phyloP scores from a whole-genome alignment of 2,888 invertebrate genomes.

The Cephus nigrinus region DNA sequence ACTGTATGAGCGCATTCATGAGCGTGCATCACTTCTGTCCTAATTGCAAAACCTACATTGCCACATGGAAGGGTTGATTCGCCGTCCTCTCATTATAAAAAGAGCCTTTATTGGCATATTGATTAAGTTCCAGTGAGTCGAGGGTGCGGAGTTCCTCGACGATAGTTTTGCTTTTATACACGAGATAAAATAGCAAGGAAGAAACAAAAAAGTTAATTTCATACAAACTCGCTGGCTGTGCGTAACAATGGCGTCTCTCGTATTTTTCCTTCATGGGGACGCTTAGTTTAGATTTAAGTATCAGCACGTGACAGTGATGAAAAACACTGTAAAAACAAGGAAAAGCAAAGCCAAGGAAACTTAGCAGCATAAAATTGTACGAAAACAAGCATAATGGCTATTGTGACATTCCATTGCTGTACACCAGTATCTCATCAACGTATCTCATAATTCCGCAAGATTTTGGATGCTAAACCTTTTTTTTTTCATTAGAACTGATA shows the following conservation, averaged over 20 bases:
- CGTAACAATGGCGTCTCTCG: not conserved
- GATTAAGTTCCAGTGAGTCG: not conserved
- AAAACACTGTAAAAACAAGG: not conserved
- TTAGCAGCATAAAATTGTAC: not conserved
- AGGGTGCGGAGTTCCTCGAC: not conserved
- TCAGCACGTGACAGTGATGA: not conserved
- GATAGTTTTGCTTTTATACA: not conserved
- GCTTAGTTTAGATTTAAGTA: not conserved
- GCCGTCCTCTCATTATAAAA: not conserved
- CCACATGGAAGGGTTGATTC: conserved; percentile 64
- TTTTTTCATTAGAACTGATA: not conserved
- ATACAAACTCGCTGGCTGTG: not conserved
- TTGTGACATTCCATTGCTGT: not conserved
- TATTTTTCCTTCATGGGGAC: not conserved
- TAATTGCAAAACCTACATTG: conserved; percentile 67
- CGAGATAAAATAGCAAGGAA: not conserved
- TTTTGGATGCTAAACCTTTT: not conserved
- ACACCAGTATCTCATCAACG: not conserved
- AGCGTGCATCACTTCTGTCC: conserved; percentile 69
- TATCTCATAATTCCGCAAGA: not conserved
- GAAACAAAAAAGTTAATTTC: not conserved
- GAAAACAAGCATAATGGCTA: not conserved
- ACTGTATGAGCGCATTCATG: conserved; percentile 68
- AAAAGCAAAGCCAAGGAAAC: not conserved
- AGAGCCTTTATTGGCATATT: not conserved